phyloP scores from a whole-genome alignment of 2,797 vertebrate species.

The Australoheros facetus region DNA sequence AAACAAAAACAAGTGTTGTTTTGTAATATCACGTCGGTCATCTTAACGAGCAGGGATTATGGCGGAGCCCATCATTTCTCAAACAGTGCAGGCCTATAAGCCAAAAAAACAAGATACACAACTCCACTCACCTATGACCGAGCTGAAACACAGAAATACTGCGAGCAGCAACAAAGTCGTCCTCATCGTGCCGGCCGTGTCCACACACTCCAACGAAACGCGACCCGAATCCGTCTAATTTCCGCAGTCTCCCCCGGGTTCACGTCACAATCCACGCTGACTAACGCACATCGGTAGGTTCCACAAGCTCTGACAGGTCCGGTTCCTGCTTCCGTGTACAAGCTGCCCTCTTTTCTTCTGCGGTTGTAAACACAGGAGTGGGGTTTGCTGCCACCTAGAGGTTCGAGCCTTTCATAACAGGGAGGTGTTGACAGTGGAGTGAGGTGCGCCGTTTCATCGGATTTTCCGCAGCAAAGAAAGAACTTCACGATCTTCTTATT shows the following conservation, averaged over 20 bases:
- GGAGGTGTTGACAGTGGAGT: background rate
- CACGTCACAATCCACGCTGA: background rate
- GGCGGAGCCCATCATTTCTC: background rate
- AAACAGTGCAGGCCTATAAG: background rate
- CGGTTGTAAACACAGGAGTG: rapidly evolving
- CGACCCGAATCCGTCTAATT: background rate
- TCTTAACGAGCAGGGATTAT: background rate
- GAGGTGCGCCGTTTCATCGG: background rate
- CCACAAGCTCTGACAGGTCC: background rate
- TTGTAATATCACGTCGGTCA: background rate
- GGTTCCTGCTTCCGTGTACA: slow-evolving; percentile 53
- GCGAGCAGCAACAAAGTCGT: slow-evolving; percentile 5
- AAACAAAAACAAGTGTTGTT: too few relatives aligned
- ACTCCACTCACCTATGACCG: slow-evolving; percentile 50
- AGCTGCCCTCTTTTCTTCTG: slow-evolving; percentile 42
- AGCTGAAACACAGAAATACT: background rate
- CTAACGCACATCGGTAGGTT: slow-evolving; percentile 2
- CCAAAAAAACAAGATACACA: background rate
- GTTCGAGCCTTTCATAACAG: rapidly evolving
- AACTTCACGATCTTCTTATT: background rate
- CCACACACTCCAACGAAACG: background rate
- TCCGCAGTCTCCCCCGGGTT: background rate
- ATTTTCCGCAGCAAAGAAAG: background rate
- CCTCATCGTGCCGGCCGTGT: slow-evolving; percentile 43
- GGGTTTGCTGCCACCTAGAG: background rate